A percentile compares a stretch with the other conserved stretches of the same genome.
Evolutionary conservation across 2,888 invertebrate species (phyloP).

Genomic region (Hipparchia sbordonii): DNA sequence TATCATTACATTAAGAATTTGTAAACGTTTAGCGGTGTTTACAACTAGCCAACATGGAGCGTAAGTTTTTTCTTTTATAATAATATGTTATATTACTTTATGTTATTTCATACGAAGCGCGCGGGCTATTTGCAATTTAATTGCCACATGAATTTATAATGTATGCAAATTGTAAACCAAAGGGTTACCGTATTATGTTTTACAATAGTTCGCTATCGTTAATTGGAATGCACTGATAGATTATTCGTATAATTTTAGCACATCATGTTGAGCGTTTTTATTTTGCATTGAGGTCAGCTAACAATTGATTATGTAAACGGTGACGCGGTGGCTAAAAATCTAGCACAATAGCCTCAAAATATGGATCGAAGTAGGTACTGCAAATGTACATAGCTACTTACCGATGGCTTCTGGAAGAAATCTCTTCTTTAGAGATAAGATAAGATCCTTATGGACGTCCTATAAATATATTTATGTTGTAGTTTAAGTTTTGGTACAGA

Average conservation of each 20-base stretch:
- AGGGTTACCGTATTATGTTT: neutral
- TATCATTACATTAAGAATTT: constrained; percentile 58
- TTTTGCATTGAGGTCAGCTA: constrained; percentile 18
- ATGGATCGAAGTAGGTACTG: neutral
- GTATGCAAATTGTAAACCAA: constrained; percentile 6
- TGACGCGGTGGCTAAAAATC: constrained; percentile 3
- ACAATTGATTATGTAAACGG: constrained; percentile 22
- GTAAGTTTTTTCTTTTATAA: constrained; percentile 51
- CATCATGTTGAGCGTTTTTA: neutral
- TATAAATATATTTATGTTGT: too few relatives aligned
- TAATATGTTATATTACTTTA: constrained; percentile 7
- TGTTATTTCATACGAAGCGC: neutral
- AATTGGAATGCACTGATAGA: constrained; percentile 7
- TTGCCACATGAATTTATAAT: constrained; percentile 21
- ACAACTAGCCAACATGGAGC: constrained; percentile 56
- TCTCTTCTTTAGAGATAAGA: too few relatives aligned
- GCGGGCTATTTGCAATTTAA: constrained; percentile 12
- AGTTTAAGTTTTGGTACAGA: too few relatives aligned
- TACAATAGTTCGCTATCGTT: constrained; percentile 12
- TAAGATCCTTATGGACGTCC: too few relatives aligned
- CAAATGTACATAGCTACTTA: neutral
- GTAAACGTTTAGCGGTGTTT: constrained; percentile 53
- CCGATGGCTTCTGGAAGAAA: too few relatives aligned
- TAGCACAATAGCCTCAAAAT: neutral
- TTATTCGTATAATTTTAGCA: neutral